Evolutionary conservation across 2,797 vertebrate genomes (phyloP), one percentile per base, ranked within the genome.

Genomic region (Girardinus metallicus): DNA sequence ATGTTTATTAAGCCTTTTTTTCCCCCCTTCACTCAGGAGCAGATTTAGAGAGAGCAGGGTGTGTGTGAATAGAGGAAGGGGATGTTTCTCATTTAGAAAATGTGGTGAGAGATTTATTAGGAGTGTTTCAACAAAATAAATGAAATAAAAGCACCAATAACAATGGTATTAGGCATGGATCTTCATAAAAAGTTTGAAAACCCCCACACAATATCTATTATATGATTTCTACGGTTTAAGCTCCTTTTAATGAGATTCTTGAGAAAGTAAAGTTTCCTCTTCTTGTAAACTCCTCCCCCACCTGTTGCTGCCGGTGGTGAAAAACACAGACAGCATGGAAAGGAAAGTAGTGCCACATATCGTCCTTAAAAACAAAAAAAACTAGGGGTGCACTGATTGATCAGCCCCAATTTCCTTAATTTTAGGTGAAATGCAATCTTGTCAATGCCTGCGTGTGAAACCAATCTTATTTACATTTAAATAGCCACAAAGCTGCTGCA

Each of bases 1-100:
- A 89, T 88, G 83, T 89, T 89, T 83, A 87, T 91, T 82, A 85
- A 84, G 72, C 71, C 66, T 73, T 75, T 66, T 70, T 36, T 1
- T 0, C 23, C 55, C 26, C 43, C 11, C 36, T 53, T 75, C 55
- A 72, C 5, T 34, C 73, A 80, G 77, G 73, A 83, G 77, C 83
- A 85, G 70, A 87, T 87, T 87, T 87, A 78, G 68, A 1, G 83
- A 84, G 81, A 66, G 76, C 71, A 60, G 34, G 74, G 84, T 62
- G 46, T 80, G 88, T 85, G 83, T 78, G 71, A 78, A 70, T 34
- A 43, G 84, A 81, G 80, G 76, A 80, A 80, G 78, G 51, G 5
- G 7, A 74, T 82, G 79, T 75, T 85, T 84, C 82, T 74, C 64
- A 79, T 84, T 86, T 60, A 26, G 81, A 73, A 75, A 79, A 79